Conservation (phyloP, 2,888 invertebrate genomes). For the Cheilosia variabilis region DNA sequence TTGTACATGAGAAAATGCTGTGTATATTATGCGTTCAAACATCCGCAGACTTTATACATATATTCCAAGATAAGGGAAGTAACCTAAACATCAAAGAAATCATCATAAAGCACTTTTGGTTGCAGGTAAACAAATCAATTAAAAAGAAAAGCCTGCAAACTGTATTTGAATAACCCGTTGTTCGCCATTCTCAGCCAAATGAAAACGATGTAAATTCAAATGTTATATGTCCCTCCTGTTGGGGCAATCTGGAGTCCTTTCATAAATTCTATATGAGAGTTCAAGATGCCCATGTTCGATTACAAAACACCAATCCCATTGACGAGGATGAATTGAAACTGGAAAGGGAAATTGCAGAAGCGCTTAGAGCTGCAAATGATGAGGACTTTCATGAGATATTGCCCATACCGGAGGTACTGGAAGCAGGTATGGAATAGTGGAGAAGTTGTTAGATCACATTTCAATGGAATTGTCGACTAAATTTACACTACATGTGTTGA, state of each 20-base stretch:
- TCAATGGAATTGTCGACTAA: not conserved
- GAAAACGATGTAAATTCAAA: slow-evolving; percentile 42
- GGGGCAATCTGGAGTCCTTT: slow-evolving; percentile 78
- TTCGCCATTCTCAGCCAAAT: slow-evolving; percentile 39
- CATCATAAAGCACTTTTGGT: slow-evolving; percentile 79
- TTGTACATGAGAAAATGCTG: slow-evolving; percentile 36
- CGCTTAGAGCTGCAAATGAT: not conserved
- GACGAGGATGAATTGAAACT: slow-evolving; percentile 39
- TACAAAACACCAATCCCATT: slow-evolving; percentile 7
- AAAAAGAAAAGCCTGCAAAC: not conserved
- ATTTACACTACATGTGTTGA: too few species aligned
- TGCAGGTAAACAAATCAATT: slow-evolving; percentile 75
- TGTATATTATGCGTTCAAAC: slow-evolving; percentile 61
- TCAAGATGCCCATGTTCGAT: slow-evolving; percentile 76
- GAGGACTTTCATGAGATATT: not conserved
- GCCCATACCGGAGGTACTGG: slow-evolving; percentile 27
- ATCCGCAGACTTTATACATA: slow-evolving; percentile 37
- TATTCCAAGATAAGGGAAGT: slow-evolving; percentile 75
- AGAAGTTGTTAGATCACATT: not conserved
- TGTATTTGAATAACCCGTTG: not conserved
- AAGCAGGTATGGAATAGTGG: slow-evolving; percentile 46
- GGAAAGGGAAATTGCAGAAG: slow-evolving; percentile 5
- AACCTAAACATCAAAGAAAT: slow-evolving; percentile 76
- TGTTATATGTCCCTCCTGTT: slow-evolving; percentile 78
- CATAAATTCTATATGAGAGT: slow-evolving; percentile 79